Base-by-base conservation (phyloP, 2,113 vertebrate genomes). In the Leuciscus idus region DNA sequence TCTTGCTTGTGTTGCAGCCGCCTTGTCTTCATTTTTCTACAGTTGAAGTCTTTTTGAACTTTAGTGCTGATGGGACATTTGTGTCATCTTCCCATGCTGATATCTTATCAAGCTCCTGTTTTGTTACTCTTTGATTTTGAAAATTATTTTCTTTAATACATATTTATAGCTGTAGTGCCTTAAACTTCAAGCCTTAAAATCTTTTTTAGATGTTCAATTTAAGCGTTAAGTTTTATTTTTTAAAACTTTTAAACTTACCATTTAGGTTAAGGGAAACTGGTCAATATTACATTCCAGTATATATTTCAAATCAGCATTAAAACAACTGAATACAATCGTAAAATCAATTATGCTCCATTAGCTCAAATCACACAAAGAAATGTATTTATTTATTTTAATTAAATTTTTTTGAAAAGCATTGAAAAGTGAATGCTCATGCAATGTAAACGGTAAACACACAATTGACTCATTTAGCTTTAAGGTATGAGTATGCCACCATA, bases 41-140 rank as follows among this genome's bases (percentile, higher is more conserved):
- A 23, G 33, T 10, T 72, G 33, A 43, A 39, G 19, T 75, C n/a
- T 50, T 50, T 50, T 50, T 48, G 12, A 75, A 48, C n/a, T 75
- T 75, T 50, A 8, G 23, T 75, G 43, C 43, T 75, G 72, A 75
- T 75, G 43, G 43, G 39, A 26, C 39, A 74, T 74, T 50, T 50
- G 12, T 50, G 43, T 50, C 3, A 10, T 75, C 12, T 23, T 72
- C 36, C 13, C 36, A 72, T 72, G 4, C 36, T 72, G 36, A n/a
- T 72, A 4, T 72, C 68, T 73, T 43, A 73, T 43, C 9, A 43
- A 43, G 36, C 2, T 73, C 36, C 2, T 43, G 4, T 23, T 72
- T 72, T 74, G 72, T 74, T 48, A 48, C 12, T 48, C 12, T 48
- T 48, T 26, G 72, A 74, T 74, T 74, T 26, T 8, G 5, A 26